Evolutionary conservation across 2,888 invertebrate species (phyloP).

Genomic region (Hypomecis atomaria): DNA sequence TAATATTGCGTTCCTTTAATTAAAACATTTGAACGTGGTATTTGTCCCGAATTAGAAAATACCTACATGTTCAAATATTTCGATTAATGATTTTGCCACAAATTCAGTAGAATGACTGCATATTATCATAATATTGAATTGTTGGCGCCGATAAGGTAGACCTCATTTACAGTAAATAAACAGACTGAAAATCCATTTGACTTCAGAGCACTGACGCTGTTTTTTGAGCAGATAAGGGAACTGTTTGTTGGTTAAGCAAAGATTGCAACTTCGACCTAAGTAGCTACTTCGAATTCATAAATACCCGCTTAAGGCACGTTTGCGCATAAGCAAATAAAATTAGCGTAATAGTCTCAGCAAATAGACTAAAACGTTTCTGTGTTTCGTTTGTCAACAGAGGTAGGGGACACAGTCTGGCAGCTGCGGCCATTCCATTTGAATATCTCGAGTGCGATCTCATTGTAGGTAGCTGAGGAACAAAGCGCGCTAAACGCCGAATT

Average conservation of each 20-base stretch:
- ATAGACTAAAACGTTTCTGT: slow-evolving; percentile 61
- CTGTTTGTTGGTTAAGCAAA: slow-evolving; percentile 44
- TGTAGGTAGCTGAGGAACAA: slow-evolving; percentile 59
- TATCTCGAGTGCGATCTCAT: slow-evolving; percentile 72
- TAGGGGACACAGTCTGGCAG: slow-evolving; percentile 53
- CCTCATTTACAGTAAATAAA: slow-evolving; percentile 30
- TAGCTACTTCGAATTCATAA: slow-evolving; percentile 48
- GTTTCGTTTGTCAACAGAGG: slow-evolving; percentile 67
- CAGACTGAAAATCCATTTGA: slow-evolving; percentile 29
- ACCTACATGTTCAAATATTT: too few relatives aligned
- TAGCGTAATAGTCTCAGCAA: slow-evolving; percentile 63
- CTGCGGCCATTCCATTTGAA: slow-evolving; percentile 69
- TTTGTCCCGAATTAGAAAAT: too few relatives aligned
- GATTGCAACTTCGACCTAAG: slow-evolving; percentile 46
- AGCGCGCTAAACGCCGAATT: slow-evolving; percentile 74
- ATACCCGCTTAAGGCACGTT: slow-evolving; percentile 48
- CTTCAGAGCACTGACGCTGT: slow-evolving; percentile 28
- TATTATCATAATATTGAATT: too few relatives aligned
- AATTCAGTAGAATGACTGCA: too few relatives aligned
- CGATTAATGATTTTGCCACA: too few relatives aligned
- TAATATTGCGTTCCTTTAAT: too few relatives aligned
- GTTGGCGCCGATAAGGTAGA: slow-evolving; percentile 3
- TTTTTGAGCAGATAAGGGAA: slow-evolving; percentile 36
- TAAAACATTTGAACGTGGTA: too few relatives aligned
- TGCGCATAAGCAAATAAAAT: slow-evolving; percentile 65